These are phyloP conservation scores for Halictus rubicundus DNA, from an alignment of 1,140 invertebrate genomes.

Conservation along the genomic window DNA sequence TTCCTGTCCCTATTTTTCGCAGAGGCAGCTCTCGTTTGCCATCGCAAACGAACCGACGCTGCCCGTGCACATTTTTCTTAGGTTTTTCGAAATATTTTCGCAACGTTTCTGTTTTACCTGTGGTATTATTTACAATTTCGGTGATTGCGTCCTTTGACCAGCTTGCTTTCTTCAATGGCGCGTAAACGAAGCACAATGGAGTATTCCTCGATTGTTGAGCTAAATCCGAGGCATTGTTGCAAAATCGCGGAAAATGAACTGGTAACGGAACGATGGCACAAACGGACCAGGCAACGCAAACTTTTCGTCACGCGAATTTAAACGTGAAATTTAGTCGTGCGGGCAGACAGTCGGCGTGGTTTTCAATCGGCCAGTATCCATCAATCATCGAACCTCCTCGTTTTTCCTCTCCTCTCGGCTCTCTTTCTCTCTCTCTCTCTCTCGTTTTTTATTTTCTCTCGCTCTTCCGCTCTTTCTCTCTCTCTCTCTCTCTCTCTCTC, in stretches of 20 bases:
- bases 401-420: constrained; percentile 22
- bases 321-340: constrained; percentile 61
- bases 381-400: constrained; percentile 64
- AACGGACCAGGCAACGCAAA: constrained; percentile 44
- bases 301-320: constrained; percentile 56
- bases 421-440: background rate
- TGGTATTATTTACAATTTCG: background rate
- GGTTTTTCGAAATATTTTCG: too few relatives aligned
- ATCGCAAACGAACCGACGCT: too few relatives aligned
- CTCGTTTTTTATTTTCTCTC: too few relatives aligned
- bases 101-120: too few relatives aligned
- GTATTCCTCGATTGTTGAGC: background rate
- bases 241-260: background rate
- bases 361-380: constrained; percentile 68
- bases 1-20: background rate
- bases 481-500: background rate
- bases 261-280: constrained; percentile 37
- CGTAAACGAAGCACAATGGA: background rate
- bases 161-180: background rate
- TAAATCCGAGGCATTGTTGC: background rate
- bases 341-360: constrained; percentile 51
- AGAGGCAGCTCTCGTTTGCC: too few relatives aligned
- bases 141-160: background rate
- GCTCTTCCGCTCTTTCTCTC: too few relatives aligned
- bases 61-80: too few relatives aligned